Evolutionary conservation across 35 echinoderm and acorn worm genomes (phyloP).

Genomic region (Chiridota heheva): DNA sequence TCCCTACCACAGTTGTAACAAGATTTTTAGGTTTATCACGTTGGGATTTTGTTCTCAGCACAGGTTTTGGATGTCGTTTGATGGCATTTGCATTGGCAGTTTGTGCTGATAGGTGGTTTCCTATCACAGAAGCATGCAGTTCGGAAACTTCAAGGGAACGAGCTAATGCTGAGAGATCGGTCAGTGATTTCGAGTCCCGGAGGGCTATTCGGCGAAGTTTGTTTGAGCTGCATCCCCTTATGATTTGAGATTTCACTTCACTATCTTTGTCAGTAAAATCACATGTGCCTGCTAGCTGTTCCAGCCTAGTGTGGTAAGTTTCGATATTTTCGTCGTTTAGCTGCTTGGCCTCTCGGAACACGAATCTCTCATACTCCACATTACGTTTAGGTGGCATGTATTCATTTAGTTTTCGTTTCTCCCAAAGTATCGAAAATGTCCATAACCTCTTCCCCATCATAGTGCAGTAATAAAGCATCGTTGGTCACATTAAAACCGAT

Average conservation of each 20-base stretch:
- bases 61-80: neutral
- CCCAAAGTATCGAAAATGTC: neutral
- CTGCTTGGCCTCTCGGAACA: neutral
- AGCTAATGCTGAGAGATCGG: neutral
- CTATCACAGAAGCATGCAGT: neutral
- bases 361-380: neutral
- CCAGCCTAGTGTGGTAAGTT: neutral
- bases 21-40: neutral
- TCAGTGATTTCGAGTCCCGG: neutral
- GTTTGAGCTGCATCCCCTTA: neutral
- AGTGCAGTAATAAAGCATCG: neutral
- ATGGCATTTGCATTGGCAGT: no score
- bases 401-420: neutral
- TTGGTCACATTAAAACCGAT: neutral
- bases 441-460: neutral
- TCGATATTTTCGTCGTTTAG: conserved; percentile 2
- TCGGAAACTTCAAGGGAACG: neutral
- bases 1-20: neutral
- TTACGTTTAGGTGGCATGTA: neutral
- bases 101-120: neutral
- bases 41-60: neutral
- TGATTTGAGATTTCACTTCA: conserved; percentile 23
- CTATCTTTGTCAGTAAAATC: conserved; percentile 24
- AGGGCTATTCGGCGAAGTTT: neutral
- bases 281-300: conserved; percentile 13